A percentile compares a stretch with the other conserved stretches of the same genome.
Evolutionary conservation across 1,140 invertebrate species (phyloP).

Genomic region (Hypothenemus hampei): DNA sequence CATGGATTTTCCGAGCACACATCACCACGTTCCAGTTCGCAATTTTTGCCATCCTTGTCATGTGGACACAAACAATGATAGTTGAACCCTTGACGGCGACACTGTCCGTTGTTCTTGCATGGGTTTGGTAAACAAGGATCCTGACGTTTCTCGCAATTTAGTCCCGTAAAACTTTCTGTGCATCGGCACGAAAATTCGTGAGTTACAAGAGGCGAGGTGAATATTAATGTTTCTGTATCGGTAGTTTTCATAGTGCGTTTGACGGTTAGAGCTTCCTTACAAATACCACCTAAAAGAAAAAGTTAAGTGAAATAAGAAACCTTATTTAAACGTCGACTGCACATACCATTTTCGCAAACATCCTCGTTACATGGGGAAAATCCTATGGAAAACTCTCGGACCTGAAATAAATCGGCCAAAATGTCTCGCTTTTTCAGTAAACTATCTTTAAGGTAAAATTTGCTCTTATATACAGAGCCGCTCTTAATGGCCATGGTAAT

Average conservation of each 20-base stretch:
- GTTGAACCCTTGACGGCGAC: conserved; percentile 72
- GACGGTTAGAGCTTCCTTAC: conserved; percentile 67
- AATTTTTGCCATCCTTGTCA: conserved; percentile 73
- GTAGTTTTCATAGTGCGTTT: conserved; percentile 64
- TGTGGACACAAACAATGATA: conserved; percentile 77
- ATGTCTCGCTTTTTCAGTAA: conserved; percentile 59
- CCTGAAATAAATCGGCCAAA: conserved; percentile 58
- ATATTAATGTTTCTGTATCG: conserved; percentile 71
- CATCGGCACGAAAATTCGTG: conserved; percentile 79
- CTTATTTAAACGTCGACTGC: no score
- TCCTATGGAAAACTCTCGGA: conserved; percentile 54
- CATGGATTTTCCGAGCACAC: conserved; percentile 80
- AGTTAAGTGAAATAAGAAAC: neutral
- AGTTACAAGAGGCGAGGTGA: conserved; percentile 71
- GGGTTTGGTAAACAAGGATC: conserved; percentile 90
- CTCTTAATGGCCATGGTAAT: conserved; percentile 61
- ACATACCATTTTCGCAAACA: conserved; percentile 62
- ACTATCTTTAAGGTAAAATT: conserved; percentile 58
- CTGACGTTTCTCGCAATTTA: conserved; percentile 74
- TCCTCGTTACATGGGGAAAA: conserved; percentile 68
- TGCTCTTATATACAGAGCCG: conserved; percentile 53
- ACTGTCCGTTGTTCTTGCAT: conserved; percentile 75
- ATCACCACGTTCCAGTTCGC: conserved; percentile 76
- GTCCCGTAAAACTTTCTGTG: conserved; percentile 69
- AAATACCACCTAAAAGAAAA: conserved; percentile 53